A percentile compares a stretch with the other conserved stretches of the same genome.
Conservation (phyloP, 2,113 vertebrate genomes). For the Pipa parva region DNA sequence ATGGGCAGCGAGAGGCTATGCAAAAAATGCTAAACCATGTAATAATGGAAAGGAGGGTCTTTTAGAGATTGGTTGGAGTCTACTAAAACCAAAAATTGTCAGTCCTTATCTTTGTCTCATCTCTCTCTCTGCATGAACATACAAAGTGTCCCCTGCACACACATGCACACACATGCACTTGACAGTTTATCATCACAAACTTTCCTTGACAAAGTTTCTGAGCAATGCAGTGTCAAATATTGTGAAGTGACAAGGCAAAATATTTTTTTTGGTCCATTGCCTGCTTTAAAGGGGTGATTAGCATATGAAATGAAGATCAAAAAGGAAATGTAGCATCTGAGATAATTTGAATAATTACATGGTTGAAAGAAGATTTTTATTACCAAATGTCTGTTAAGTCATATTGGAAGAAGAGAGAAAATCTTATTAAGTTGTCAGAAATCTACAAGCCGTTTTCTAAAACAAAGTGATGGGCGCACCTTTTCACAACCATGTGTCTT, state of each 20-base stretch:
- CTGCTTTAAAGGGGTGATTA: conserved; percentile 45
- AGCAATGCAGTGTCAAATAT: conserved; percentile 28
- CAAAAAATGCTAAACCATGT: no score
- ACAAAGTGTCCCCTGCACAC: no score
- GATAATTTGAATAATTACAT: conserved; percentile 41
- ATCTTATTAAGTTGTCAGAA: conserved; percentile 35
- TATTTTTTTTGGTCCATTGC: conserved; percentile 37
- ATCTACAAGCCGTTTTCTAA: conserved; percentile 22
- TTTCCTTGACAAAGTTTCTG: conserved; percentile 19
- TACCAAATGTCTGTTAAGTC: conserved; percentile 40
- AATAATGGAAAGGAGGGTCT: no score
- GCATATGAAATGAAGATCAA: conserved; percentile 24
- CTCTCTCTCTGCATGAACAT: no score
- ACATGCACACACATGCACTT: no score
- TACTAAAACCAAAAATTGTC: no score
- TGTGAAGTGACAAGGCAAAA: conserved; percentile 36
- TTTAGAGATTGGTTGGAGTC: no score
- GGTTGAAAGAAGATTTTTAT: conserved; percentile 39
- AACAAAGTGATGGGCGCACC: conserved; percentile 19
- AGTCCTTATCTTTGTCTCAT: no score
- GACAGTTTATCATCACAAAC: no score
- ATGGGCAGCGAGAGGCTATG: no score
- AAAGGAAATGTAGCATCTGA: conserved; percentile 20
- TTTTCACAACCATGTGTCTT: not conserved
- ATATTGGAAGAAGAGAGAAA: conserved; percentile 35